Base-by-base conservation (phyloP, 2,797 vertebrate species). In the Pogonophryne albipinna region DNA sequence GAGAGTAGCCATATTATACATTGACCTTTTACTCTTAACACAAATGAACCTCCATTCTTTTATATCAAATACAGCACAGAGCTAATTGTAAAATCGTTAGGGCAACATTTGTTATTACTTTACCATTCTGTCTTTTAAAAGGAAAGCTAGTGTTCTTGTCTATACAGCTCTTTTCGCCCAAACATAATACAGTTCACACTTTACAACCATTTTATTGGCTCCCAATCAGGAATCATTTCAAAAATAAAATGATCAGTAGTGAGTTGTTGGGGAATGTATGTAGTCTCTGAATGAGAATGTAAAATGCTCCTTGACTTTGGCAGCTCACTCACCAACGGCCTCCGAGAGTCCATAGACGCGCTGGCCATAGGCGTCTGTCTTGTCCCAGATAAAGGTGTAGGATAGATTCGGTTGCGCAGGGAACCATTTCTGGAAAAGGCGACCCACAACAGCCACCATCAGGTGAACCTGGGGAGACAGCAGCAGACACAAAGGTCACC, bases 371-470 rank as follows among this genome's bases (percentile, higher is more conserved):
- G 98, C 98, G 9, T 99, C 98, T 0, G 98, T 99, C 92, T 99
- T 99, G 93, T 99, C 98, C 98, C 98, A 99, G 90, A 99, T 99
- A 70, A 99, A 99, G 17, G 97, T 99, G 83, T 99, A 99, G 47
- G 97, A 97, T 46, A 99, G 93, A 85, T 98, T 98, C 16, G 98
- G 97, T 16, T 98, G 98, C 27, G 98, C 98, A 1, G 98, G 98
- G 75, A 99, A 99, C 98, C 98, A 99, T 87, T 99, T 99, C 66
- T 99, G 98, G 90, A 99, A 99, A 66, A 99, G 97, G 63, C 98
- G 96, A 69, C 98, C 98, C 51, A 99, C 97, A 51, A 99, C 98
- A 0, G 97, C 98, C 47, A 99, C 98, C 98, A 99, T 99, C 34
- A 99, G 96, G 89, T 99, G 98, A 68, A 99, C 98, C 93, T 94